Conservation (phyloP, 1,140 invertebrate species). For the Eurosta solidaginis region DNA sequence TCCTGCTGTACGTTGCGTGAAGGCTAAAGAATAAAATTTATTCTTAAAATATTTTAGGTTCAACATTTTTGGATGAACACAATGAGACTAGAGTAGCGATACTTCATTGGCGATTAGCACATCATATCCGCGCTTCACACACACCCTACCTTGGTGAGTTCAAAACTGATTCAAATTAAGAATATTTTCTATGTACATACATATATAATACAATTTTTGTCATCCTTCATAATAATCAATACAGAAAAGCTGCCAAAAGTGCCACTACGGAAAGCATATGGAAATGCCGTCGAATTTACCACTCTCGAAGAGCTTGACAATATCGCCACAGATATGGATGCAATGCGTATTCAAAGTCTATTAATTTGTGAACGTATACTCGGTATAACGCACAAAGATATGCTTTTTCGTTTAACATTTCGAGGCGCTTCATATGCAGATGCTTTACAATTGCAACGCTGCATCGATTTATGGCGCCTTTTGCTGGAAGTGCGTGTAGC, state of each 20-base stretch:
- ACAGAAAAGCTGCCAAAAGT: slow-evolving; percentile 65
- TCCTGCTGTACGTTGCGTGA: too few relatives aligned
- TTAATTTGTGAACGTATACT: slow-evolving; percentile 82
- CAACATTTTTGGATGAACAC: slow-evolving; percentile 83
- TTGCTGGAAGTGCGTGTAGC: slow-evolving; percentile 77
- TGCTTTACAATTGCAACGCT: slow-evolving; percentile 79
- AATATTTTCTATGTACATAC: neutral
- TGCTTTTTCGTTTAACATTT: slow-evolving; percentile 73
- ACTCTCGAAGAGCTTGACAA: slow-evolving; percentile 72
- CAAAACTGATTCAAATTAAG: slow-evolving; percentile 19
- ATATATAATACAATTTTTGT: neutral
- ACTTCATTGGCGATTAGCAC: slow-evolving; percentile 71
- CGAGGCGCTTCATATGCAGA: slow-evolving; percentile 87
- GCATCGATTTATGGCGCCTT: slow-evolving; percentile 83
- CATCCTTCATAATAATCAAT: slow-evolving; percentile 36
- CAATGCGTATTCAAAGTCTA: slow-evolving; percentile 80
- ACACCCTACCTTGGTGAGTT: slow-evolving; percentile 49
- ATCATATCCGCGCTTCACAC: slow-evolving; percentile 63
- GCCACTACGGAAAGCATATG: slow-evolving; percentile 66
- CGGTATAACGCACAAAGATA: slow-evolving; percentile 81
- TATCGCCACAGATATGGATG: slow-evolving; percentile 76
- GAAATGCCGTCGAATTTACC: slow-evolving; percentile 72
- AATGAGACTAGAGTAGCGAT: slow-evolving; percentile 71
- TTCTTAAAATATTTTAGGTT: slow-evolving; percentile 39
- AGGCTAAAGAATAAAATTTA: neutral